Evolutionary conservation across 92 coral and sea anemone species (phyloP), one percentile per base, ranked within the genome.

Genomic region (Palythoa grandis): DNA sequence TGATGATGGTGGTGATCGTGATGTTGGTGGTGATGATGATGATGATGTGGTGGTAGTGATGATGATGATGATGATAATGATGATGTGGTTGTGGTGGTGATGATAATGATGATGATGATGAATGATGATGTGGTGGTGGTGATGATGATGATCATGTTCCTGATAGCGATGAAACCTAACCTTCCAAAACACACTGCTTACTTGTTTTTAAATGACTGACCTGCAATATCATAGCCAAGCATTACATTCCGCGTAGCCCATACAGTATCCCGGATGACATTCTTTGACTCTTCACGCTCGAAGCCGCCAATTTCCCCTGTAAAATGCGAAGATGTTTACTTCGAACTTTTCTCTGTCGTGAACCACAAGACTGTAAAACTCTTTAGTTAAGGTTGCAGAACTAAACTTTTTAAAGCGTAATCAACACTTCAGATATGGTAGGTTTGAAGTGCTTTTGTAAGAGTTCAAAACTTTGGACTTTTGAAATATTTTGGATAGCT

Each of bases 271-370:
- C 98, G 95, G 83, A 94, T 94, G 72, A 94, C 82, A 52, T 94
- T 90, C 66, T 92, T 93, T 11, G 95, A 92, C 70, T 90, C 93
- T 71, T 94, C 98, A 86, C 91, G 90, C 61, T 90, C 92, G 87
- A 94, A 94, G 50, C 84, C 94, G 52, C 98, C 98, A 58, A 94
- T 92, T 86, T 94, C 98, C 98, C 98, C 98, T 94, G 87, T 8
- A 52, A 83, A 86, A 19, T 61, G 37, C 52, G 52, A 19, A 15
- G 16, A 53, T 35, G 13, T 85, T 72, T 50, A 20, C 50, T 43
- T 43, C 50, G 9, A 3, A 43, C 6, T 43, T 8, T 43, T 43
- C 50, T 43, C 50, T 43, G 9, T 0, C 50, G 6, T 43, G 3
- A 43, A 5, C 50, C 50, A 43, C 50, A 4, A 5, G 50, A 43